Evolutionary conservation across 92 coral and sea anemone species (phyloP).

Genomic region (Bergia sp.): DNA sequence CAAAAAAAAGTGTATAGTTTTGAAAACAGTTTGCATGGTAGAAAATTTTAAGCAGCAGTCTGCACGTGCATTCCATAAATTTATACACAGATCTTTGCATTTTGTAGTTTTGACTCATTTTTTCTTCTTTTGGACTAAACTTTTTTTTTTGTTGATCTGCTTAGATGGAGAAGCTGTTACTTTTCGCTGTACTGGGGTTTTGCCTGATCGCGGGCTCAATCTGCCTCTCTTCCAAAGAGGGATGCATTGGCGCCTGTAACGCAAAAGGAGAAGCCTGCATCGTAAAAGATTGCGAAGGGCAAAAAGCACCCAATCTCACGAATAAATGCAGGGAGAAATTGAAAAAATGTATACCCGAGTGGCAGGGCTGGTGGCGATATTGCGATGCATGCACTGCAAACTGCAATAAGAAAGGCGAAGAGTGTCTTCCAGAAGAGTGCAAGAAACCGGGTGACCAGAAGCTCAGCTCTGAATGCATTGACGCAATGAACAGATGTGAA

Average conservation of each 20-base stretch:
- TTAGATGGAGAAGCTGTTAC: neutral
- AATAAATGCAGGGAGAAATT: too few species aligned
- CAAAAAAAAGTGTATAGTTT: too few species aligned
- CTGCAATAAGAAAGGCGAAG: neutral
- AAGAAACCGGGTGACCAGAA: neutral
- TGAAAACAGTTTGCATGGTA: too few species aligned
- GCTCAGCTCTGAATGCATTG: neutral
- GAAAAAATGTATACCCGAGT: neutral
- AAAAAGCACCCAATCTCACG: neutral
- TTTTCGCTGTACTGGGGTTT: slow-evolving; percentile 1
- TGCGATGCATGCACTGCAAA: neutral
- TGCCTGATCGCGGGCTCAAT: neutral
- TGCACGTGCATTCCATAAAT: too few species aligned
- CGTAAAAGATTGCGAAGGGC: neutral
- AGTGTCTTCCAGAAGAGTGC: neutral
- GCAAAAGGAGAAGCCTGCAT: neutral
- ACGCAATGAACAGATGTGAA: neutral
- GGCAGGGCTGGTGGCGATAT: neutral
- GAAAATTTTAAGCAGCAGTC: too few species aligned
- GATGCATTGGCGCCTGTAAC: neutral
- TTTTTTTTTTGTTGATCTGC: neutral
- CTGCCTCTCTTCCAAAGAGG: neutral
- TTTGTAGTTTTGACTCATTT: too few species aligned
- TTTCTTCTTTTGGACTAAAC: neutral
- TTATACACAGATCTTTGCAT: too few species aligned